Percentiles rank a stretch among this genome's conserved stretches.
Evolutionary conservation across 2,888 invertebrate species (phyloP).

Genomic region (Monoplex corrugatus): DNA sequence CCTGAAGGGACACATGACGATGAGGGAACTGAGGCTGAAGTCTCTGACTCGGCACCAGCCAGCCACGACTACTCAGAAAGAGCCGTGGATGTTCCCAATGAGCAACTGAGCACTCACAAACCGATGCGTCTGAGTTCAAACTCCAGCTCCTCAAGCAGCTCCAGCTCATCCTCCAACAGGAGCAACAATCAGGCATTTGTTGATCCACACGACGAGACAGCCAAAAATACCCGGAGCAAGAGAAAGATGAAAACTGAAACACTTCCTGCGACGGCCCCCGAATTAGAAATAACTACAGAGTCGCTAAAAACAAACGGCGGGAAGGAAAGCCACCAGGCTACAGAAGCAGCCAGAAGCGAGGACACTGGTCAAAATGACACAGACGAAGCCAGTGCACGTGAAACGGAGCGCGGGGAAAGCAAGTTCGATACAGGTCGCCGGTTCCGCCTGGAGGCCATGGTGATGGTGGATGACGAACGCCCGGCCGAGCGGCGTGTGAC

Average conservation of each 20-base stretch:
- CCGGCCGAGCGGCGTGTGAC: conserved; percentile 37
- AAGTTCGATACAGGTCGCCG: conserved; percentile 29
- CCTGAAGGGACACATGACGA: neutral
- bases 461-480: conserved; percentile 33
- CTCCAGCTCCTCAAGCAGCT: neutral
- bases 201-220: neutral
- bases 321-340: neutral
- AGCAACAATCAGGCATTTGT: neutral
- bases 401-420: neutral
- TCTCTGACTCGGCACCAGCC: neutral
- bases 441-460: conserved; percentile 42
- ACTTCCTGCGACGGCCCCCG: neutral
- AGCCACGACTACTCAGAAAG: neutral
- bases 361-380: neutral
- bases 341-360: neutral
- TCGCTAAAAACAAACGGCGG: neutral
- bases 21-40: neutral
- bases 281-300: neutral
- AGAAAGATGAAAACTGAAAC: neutral
- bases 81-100: conserved; percentile 21
- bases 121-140: neutral
- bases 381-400: neutral
- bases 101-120: neutral
- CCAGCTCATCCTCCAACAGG: neutral
- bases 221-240: neutral